Conservation (phyloP, 2,113 vertebrate genomes). For the Pseudopodoces humilis region DNA sequence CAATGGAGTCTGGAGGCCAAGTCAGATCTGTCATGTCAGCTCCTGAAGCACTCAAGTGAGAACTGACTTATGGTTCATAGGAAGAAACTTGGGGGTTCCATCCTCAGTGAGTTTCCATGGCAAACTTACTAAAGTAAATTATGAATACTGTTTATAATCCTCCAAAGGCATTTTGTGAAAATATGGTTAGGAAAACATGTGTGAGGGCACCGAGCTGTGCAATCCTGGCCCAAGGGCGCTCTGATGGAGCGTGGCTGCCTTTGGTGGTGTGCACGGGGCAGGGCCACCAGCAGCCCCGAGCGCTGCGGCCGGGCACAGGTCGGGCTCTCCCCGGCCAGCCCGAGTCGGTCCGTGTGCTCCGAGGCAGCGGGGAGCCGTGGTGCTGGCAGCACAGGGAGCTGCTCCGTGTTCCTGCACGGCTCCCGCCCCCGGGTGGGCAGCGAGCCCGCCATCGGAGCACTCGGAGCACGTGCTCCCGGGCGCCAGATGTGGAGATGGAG, state of each 20-base stretch:
- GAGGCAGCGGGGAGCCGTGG: rapidly evolving
- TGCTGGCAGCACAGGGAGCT: rapidly evolving
- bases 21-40: neutral
- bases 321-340: rapidly evolving
- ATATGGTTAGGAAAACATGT: neutral
- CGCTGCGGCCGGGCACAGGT: neutral
- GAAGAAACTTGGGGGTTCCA: neutral
- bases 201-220: neutral
- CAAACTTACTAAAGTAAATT: neutral
- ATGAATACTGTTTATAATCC: neutral
- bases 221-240: rapidly evolving
- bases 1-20: neutral
- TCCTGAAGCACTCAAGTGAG: neutral
- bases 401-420: neutral
- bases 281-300: neutral
- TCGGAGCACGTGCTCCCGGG: neutral
- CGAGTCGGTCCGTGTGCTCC: rapidly evolving
- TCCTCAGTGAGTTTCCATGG: neutral
- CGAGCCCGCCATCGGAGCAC: neutral
- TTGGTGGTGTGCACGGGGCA: rapidly evolving
- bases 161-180: neutral
- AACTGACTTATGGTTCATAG: neutral
- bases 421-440: neutral
- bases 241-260: too few relatives aligned
- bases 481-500: neutral